phyloP scores from a whole-genome alignment of 2,888 invertebrate species.

The Euclidia mi region DNA sequence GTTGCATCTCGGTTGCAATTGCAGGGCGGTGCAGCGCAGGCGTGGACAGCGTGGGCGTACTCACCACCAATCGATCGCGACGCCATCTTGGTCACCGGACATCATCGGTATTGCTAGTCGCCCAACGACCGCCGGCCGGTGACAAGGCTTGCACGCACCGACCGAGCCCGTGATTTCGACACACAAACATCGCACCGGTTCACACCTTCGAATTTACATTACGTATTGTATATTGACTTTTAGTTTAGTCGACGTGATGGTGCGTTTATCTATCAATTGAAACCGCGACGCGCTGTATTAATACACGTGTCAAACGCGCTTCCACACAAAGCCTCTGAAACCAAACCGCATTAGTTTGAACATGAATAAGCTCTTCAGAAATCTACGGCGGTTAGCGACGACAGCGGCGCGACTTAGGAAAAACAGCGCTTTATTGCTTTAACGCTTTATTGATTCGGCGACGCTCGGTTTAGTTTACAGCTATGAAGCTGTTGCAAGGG shows the following conservation, averaged over 20 bases:
- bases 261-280: slow-evolving; percentile 29
- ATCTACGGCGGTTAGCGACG: slow-evolving; percentile 75
- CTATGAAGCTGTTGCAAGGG: slow-evolving; percentile 73
- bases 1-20: slow-evolving; percentile 74
- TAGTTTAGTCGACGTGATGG: slow-evolving; percentile 6
- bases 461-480: slow-evolving; percentile 64
- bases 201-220: slow-evolving; percentile 16
- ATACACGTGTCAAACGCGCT: slow-evolving; percentile 67
- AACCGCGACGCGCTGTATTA: slow-evolving; percentile 48
- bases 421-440: slow-evolving; percentile 73
- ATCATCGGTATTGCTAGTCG: slow-evolving; percentile 71
- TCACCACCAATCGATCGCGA: slow-evolving; percentile 81
- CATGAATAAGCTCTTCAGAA: slow-evolving; percentile 86
- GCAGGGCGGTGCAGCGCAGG: slow-evolving; percentile 86
- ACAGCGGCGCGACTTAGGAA: slow-evolving; percentile 66
- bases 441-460: slow-evolving; percentile 61
- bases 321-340: slow-evolving; percentile 74
- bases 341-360: slow-evolving; percentile 81
- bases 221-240: neutral
- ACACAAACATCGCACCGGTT: slow-evolving; percentile 21
- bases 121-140: slow-evolving; percentile 55
- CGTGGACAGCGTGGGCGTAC: slow-evolving; percentile 85
- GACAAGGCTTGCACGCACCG: slow-evolving; percentile 40
- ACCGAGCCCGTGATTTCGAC: slow-evolving; percentile 30
- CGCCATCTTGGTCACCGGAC: slow-evolving; percentile 85